These are phyloP conservation scores for Pangasianodon hypophthalmus DNA, from an alignment of 2,113 vertebrate species.

Conservation along the genomic window DNA sequence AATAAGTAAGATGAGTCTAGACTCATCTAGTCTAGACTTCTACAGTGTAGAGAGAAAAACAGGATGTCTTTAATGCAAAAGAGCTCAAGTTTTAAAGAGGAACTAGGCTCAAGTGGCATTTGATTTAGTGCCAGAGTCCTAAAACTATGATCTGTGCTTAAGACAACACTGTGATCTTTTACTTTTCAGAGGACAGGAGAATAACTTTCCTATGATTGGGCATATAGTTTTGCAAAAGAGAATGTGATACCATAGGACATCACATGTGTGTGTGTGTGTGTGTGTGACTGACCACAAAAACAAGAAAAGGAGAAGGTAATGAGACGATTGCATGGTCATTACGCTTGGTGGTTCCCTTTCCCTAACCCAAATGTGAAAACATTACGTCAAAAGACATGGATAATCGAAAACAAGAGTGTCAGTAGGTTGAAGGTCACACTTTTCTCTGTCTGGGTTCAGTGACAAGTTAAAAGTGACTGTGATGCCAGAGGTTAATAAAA, in stretches of 20 bases:
- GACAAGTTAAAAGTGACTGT: neutral
- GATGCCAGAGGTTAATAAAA: neutral
- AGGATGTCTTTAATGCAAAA: slow-evolving; percentile 40
- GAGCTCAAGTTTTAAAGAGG: slow-evolving; percentile 7
- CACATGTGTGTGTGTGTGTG: slow-evolving; percentile 15
- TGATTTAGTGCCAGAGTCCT: neutral
- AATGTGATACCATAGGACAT: slow-evolving; percentile 3
- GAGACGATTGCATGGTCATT: neutral
- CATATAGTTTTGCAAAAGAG: neutral
- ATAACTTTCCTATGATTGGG: neutral
- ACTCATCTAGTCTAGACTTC: neutral
- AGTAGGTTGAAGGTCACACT: neutral
- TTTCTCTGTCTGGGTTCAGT: neutral
- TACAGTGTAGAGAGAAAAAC: slow-evolving; percentile 25
- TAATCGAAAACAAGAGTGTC: no score
- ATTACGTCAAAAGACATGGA: neutral
- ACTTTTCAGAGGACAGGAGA: neutral
- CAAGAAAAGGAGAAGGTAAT: slow-evolving; percentile 40
- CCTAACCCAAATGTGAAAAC: neutral
- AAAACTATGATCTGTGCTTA: neutral
- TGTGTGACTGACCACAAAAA: slow-evolving; percentile 7
- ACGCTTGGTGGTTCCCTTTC: neutral
- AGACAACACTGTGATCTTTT: neutral
- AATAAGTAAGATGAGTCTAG: neutral
- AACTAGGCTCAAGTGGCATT: neutral